A percentile compares a stretch with the other conserved stretches of the same genome.
These are phyloP conservation scores for Aphelinus atriplicis DNA, from an alignment of 1,140 invertebrate genomes.

Conservation along the genomic window DNA sequence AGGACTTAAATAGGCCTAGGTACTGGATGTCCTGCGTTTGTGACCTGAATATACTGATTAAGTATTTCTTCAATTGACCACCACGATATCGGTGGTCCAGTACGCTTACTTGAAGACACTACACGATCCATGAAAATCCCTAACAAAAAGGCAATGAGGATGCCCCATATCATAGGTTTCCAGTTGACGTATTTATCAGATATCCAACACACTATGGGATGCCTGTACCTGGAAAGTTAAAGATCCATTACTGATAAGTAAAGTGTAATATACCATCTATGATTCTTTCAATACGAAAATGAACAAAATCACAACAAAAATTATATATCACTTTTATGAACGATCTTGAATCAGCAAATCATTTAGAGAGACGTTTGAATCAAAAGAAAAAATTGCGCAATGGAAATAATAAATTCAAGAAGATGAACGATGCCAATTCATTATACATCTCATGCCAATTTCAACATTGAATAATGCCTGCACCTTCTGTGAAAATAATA, in stretches of 20 bases:
- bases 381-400: too few relatives aligned
- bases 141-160: slow-evolving; percentile 52
- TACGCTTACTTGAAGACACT: slow-evolving; percentile 42
- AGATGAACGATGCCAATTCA: too few relatives aligned
- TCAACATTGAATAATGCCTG: too few relatives aligned
- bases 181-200: slow-evolving; percentile 36
- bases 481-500: too few relatives aligned
- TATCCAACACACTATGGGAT: slow-evolving; percentile 30
- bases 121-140: slow-evolving; percentile 52
- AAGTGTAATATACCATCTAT: not conserved
- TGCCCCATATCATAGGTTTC: slow-evolving; percentile 46
- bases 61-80: slow-evolving; percentile 53
- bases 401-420: too few relatives aligned
- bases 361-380: too few relatives aligned
- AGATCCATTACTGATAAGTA: not conserved
- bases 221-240: slow-evolving; percentile 30
- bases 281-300: not conserved
- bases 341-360: not conserved
- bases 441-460: too few relatives aligned
- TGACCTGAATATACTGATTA: slow-evolving; percentile 36
- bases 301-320: not conserved
- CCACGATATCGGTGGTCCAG: slow-evolving; percentile 42
- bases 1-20: slow-evolving; percentile 48
- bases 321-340: too few relatives aligned
- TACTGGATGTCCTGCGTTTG: slow-evolving; percentile 34